A percentile compares a stretch with the other conserved stretches of the same genome.
Evolutionary conservation across 1,140 invertebrate genomes (phyloP).

Genomic region (Dendroctonus valens): DNA sequence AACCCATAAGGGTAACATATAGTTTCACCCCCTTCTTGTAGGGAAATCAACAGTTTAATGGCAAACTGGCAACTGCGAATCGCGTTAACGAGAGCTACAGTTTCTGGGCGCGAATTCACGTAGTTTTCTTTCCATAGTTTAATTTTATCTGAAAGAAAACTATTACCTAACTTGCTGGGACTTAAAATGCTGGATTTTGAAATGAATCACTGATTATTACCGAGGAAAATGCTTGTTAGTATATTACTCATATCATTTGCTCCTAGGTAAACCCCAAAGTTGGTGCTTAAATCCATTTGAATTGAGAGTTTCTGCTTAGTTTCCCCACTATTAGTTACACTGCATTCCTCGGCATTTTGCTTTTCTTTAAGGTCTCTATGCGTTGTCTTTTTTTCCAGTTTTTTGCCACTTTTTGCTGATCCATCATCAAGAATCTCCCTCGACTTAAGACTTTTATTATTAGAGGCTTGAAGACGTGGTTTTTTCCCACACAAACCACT

Average conservation of each 20-base stretch:
- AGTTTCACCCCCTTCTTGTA: conserved; percentile 30
- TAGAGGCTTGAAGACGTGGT: not conserved
- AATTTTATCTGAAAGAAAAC: conserved; percentile 28
- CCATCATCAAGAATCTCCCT: no score
- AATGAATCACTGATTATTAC: conserved; percentile 3
- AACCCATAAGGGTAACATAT: conserved; percentile 35
- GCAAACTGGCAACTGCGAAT: conserved; percentile 18
- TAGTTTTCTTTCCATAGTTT: conserved; percentile 35
- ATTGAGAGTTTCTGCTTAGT: not conserved
- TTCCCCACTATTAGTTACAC: not conserved
- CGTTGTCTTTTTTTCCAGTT: not conserved
- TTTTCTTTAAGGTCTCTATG: not conserved
- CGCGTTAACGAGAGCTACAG: conserved; percentile 13
- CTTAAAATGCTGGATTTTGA: not conserved
- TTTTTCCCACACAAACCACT: not conserved
- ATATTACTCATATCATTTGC: conserved; percentile 17
- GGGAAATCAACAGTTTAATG: conserved; percentile 32
- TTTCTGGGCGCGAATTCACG: conserved; percentile 16
- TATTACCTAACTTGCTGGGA: not conserved
- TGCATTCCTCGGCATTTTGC: not conserved
- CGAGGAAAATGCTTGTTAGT: conserved; percentile 24
- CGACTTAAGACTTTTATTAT: not conserved
- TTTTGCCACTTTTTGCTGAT: not conserved
- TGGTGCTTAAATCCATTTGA: conserved; percentile 24
- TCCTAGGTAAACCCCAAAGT: conserved; percentile 33